A percentile compares a stretch with the other conserved stretches of the same genome.
Evolutionary conservation across 2,113 vertebrate species (phyloP).

Genomic region (Aythya baeri): DNA sequence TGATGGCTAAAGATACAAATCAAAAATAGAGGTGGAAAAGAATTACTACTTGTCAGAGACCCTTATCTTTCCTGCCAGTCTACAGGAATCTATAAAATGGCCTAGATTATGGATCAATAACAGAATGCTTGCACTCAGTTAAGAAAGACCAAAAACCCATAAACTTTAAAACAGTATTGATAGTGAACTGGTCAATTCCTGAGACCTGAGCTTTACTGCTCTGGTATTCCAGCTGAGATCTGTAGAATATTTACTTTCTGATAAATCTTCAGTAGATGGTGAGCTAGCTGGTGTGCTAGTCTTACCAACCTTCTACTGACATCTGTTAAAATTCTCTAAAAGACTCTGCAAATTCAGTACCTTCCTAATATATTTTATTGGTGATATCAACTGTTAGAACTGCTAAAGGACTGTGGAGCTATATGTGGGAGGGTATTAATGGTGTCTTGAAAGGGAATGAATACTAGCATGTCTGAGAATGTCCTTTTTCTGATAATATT

Average conservation of each 20-base stretch:
- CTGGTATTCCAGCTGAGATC: not conserved
- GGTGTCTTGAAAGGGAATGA: not conserved
- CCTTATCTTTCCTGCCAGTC: conserved; percentile 7
- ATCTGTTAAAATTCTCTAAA: not conserved
- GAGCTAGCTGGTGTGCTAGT: not conserved
- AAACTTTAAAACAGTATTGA: not conserved
- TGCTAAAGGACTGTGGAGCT: not conserved
- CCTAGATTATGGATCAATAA: conserved; percentile 3
- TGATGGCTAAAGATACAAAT: not conserved
- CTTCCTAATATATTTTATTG: not conserved
- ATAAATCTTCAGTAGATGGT: not conserved
- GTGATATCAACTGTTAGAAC: not conserved
- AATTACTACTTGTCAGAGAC: conserved; percentile 32
- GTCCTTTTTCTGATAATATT: not conserved
- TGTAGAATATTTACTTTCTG: not conserved
- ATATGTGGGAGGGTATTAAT: not conserved
- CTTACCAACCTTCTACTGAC: not conserved
- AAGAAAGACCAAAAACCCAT: not conserved
- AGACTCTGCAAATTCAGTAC: not conserved
- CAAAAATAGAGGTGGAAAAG: conserved; percentile 29
- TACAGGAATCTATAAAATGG: not conserved
- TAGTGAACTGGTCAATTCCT: not conserved
- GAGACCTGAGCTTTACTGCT: not conserved
- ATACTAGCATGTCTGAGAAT: not conserved
- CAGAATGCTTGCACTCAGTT: not conserved